A percentile compares a stretch with the other conserved stretches of the same genome.
Conservation (phyloP, 2,888 invertebrate genomes). For the Opisthograptis luteolata region DNA sequence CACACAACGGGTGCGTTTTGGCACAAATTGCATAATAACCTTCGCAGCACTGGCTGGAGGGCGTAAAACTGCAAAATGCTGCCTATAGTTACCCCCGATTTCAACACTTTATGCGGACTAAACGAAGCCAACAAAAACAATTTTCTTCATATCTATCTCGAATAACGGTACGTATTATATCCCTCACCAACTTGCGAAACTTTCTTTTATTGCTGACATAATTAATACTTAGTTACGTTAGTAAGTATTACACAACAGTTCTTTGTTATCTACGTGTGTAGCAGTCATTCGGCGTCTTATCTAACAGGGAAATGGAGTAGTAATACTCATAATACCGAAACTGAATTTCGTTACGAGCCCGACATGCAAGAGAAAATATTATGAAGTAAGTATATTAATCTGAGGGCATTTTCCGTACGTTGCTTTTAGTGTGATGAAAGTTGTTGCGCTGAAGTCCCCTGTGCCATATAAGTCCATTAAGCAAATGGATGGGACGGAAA, state of each 20-base stretch:
- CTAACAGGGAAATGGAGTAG: constrained; percentile 22
- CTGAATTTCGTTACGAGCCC: constrained; percentile 33
- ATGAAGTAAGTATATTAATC: constrained; percentile 78
- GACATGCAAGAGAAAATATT: constrained; percentile 59
- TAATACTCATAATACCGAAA: constrained; percentile 30
- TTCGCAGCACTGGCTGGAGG: constrained; percentile 56
- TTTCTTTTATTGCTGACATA: constrained; percentile 24
- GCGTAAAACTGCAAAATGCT: constrained; percentile 52
- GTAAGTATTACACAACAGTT: constrained; percentile 5
- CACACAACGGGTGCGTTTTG: constrained; percentile 62
- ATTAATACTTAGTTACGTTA: constrained; percentile 22
- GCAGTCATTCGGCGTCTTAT: constrained; percentile 9
- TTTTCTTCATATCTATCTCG: constrained; percentile 29
- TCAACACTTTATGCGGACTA: constrained; percentile 38
- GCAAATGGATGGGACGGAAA: constrained; percentile 78
- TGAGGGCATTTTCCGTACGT: constrained; percentile 76
- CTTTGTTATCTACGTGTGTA: constrained; percentile 17
- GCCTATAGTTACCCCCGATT: constrained; percentile 35
- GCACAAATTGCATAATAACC: constrained; percentile 74
- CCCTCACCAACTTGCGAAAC: constrained; percentile 16
- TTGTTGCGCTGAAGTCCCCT: constrained; percentile 73
- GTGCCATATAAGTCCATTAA: constrained; percentile 81
- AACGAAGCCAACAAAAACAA: constrained; percentile 40
- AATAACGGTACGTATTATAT: constrained; percentile 25
- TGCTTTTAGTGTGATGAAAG: constrained; percentile 83